Base-by-base conservation (phyloP, 2,888 invertebrate genomes). In the Tetragonisca angustula region DNA sequence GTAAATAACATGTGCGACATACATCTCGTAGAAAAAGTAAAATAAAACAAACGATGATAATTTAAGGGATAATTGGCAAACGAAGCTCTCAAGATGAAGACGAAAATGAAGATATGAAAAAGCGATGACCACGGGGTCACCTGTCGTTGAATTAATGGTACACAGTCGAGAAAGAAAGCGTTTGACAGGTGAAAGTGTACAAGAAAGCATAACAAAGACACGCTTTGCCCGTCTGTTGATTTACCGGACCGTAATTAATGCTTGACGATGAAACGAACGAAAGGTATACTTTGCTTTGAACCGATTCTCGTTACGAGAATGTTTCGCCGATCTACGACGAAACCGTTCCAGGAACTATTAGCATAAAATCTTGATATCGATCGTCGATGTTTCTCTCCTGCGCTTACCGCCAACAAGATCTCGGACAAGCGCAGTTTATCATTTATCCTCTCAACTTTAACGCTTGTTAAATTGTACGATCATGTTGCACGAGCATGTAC, bases 121-220 rank as follows among this genome's bases (percentile, higher is more conserved):
- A 27, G 24, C 27, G n/a, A 56, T 24, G 54, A 36, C 21, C 56
- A 50, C 19, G 2, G 21, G 27, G 6, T 76, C 65, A 70, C 36
- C 69, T 59, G 64, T 50, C 49, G 43, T 56, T 61, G 56, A 52
- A 62, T 64, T 61, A 32, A 56, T 27, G 21, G 24, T 32, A 65
- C n/a, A 36, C n/a, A 36, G n/a, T 13, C 9, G n/a, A n/a, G 27
- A n/a, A 69, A 70, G 61, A 73, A 75, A 64, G 61, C 71, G 68
- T 76, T 65, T 52, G 78, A 9, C 70, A 61, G 77, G 85, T 85
- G 85, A 85, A 85, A 85, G 84, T 70, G 74, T 69, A 15, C 52
- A 70, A 84, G 84, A 73, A 78, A 84, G 84, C 74, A 80, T 77
- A 75, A 83, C 76, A 81, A 80, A 81, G 75, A 61, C 62, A 62